phyloP scores from a whole-genome alignment of 2,113 vertebrate genomes.

The Thalassoma bifasciatum region DNA sequence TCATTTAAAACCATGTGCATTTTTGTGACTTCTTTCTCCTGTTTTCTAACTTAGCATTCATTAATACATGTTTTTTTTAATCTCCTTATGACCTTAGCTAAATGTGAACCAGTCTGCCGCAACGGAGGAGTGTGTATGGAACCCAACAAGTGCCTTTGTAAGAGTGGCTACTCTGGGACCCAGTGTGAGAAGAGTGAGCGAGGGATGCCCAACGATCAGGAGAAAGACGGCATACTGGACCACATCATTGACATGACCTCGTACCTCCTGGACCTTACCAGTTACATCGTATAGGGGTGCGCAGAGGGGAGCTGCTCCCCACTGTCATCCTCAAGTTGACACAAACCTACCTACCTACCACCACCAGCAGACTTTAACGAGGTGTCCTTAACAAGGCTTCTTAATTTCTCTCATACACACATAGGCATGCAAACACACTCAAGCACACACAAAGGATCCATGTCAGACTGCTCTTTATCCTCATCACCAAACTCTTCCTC shows the following conservation, averaged over 20 bases:
- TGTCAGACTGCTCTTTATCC: conserved; percentile 51
- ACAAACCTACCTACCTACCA: conserved; percentile 81
- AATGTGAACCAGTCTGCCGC: conserved; percentile 94
- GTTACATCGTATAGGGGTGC: conserved; percentile 92
- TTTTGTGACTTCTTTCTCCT: background rate
- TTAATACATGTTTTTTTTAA: background rate
- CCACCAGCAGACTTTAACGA: conserved; percentile 74
- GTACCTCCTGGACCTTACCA: conserved; percentile 97
- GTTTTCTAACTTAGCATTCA: background rate
- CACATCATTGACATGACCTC: conserved; percentile 99
- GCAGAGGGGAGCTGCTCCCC: conserved; percentile 52
- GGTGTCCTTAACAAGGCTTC: conserved; percentile 59
- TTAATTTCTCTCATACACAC: conserved; percentile 52
- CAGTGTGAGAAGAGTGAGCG: conserved; percentile 89
- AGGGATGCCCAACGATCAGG: conserved; percentile 91
- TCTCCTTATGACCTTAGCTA: conserved; percentile 82
- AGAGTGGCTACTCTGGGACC: conserved; percentile 84
- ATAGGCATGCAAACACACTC: conserved; percentile 25
- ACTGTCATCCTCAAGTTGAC: conserved; percentile 56
- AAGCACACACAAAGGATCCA: conserved; percentile 43
- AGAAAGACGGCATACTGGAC: conserved; percentile 95
- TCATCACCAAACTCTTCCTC: conserved; percentile 46
- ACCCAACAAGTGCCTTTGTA: conserved; percentile 96
- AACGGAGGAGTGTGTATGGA: conserved; percentile 95
- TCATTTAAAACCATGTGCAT: background rate